Conservation (phyloP, 1,140 invertebrate species). For the Zaprionus ornatus region DNA sequence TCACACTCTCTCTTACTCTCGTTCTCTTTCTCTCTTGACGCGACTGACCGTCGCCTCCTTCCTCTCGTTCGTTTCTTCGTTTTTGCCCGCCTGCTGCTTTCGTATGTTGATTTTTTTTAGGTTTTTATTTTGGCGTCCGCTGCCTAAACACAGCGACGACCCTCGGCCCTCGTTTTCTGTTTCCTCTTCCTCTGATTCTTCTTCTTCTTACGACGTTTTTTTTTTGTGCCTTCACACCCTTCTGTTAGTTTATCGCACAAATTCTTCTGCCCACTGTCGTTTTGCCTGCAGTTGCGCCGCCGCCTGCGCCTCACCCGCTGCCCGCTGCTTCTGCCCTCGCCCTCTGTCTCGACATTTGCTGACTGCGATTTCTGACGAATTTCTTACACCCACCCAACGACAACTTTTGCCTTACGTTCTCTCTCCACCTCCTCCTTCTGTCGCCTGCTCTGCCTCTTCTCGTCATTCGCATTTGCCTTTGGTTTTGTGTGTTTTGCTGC, state of each 20-base stretch:
- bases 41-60: constrained; percentile 73
- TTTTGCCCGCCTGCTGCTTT: constrained; percentile 61
- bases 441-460: constrained; percentile 1
- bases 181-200: constrained; percentile 43
- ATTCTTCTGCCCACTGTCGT: constrained; percentile 41
- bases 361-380: constrained; percentile 60
- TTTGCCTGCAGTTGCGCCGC: constrained; percentile 43
- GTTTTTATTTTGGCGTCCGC: constrained; percentile 70
- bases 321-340: constrained; percentile 19
- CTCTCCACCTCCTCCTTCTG: constrained; percentile 1
- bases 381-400: constrained; percentile 74
- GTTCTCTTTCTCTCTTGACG: constrained; percentile 17
- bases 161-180: constrained; percentile 30
- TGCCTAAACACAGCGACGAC: constrained; percentile 39
- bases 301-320: neutral
- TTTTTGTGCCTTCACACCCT: constrained; percentile 53
- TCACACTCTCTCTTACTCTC: constrained; percentile 12
- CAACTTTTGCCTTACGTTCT: constrained; percentile 66
- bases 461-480: constrained; percentile 12
- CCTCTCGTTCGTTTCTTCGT: constrained; percentile 8
- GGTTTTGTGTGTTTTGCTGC: neutral
- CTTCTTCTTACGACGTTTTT: constrained; percentile 8
- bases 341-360: constrained; percentile 5
- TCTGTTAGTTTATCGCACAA: constrained; percentile 55
- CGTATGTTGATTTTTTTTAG: constrained; percentile 71